phyloP scores from a whole-genome alignment of 2,113 vertebrate species.

The Lampris megalopsis region DNA sequence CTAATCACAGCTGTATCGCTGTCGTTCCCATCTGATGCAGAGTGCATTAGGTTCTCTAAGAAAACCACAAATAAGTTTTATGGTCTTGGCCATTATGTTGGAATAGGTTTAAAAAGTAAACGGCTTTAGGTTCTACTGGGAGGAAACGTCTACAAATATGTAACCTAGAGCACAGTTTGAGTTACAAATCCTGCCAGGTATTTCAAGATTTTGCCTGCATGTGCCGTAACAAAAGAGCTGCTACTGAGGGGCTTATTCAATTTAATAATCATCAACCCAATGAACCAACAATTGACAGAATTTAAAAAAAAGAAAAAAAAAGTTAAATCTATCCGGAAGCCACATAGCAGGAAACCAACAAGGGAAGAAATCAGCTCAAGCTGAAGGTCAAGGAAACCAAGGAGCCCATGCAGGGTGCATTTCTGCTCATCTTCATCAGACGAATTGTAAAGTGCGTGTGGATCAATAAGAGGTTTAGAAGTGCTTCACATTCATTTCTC shows the following conservation, averaged over 20 bases:
- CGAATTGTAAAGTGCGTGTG: constrained; percentile 21
- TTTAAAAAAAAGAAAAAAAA: constrained; percentile 11
- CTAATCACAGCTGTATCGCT: constrained; percentile 60
- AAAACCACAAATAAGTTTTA: constrained; percentile 23
- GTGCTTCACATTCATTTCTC: constrained; percentile 3
- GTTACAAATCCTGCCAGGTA: constrained; percentile 27
- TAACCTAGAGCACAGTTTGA: constrained; percentile 15
- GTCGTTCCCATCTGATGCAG: constrained; percentile 40
- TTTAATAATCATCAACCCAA: neutral
- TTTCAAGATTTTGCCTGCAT: constrained; percentile 28
- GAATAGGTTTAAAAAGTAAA: constrained; percentile 20
- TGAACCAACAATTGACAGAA: constrained; percentile 39
- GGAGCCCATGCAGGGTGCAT: constrained; percentile 13
- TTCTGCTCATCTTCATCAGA: constrained; percentile 15
- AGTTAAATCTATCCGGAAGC: constrained; percentile 25
- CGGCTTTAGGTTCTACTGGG: constrained; percentile 7
- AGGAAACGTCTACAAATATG: constrained; percentile 28
- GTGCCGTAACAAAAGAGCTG: constrained; percentile 3
- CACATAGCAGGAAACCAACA: constrained; percentile 26
- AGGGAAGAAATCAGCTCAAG: neutral
- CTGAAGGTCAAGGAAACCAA: neutral
- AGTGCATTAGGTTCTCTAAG: constrained; percentile 17
- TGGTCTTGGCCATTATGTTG: constrained; percentile 9
- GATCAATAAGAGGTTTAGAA: constrained; percentile 18
- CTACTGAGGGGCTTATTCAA: constrained; percentile 20